Conservation (phyloP, 2,888 invertebrate species). For the Thera obeliscata region DNA sequence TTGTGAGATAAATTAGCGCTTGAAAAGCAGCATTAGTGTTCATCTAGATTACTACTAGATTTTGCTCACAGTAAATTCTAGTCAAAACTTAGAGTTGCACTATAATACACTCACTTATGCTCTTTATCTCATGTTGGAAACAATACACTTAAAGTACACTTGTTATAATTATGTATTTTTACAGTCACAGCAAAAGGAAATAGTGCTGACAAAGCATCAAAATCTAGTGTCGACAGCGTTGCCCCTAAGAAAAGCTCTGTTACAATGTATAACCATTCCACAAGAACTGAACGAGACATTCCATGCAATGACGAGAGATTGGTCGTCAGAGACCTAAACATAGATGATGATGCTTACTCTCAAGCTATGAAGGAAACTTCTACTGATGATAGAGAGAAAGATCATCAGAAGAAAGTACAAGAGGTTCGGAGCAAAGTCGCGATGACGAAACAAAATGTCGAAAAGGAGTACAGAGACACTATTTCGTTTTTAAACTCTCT, state of each 20-base stretch:
- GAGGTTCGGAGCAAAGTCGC: constrained; percentile 69
- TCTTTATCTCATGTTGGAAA: background rate
- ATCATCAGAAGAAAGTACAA: constrained; percentile 57
- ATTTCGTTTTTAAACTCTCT: constrained; percentile 71
- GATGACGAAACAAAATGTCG: constrained; percentile 87
- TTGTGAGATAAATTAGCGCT: background rate
- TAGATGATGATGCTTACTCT: constrained; percentile 71
- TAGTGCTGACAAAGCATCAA: constrained; percentile 47
- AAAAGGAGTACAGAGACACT: constrained; percentile 77
- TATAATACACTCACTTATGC: background rate
- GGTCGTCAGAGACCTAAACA: constrained; percentile 60
- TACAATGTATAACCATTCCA: constrained; percentile 70
- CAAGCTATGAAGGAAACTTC: constrained; percentile 66
- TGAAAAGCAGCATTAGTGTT: background rate
- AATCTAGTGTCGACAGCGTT: constrained; percentile 44
- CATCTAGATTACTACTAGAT: background rate
- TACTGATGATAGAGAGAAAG: constrained; percentile 43
- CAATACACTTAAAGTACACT: background rate
- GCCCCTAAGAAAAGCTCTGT: constrained; percentile 59
- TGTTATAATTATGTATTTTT: background rate
- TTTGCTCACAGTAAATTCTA: no score
- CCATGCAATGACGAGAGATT: constrained; percentile 52
- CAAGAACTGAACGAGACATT: constrained; percentile 61
- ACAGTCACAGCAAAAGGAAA: constrained; percentile 53
- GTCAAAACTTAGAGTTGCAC: no score